These are phyloP conservation scores for Caenorhabditis sulstoni DNA, from an alignment of 2,888 invertebrate species.

Conservation along the genomic window DNA sequence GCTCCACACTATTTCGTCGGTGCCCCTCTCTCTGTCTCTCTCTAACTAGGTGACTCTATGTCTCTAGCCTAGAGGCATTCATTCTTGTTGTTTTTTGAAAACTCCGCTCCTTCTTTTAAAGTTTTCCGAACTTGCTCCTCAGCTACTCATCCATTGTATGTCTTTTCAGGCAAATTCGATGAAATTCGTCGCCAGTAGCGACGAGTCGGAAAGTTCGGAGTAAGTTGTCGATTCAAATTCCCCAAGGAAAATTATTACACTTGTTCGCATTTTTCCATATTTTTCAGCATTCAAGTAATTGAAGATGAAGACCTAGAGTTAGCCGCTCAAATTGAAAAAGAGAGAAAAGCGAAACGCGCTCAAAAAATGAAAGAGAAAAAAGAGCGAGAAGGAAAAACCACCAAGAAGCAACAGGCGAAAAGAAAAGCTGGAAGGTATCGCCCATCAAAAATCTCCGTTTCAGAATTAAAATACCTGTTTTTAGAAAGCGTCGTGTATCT, in stretches of 20 bases:
- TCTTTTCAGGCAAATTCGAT: slow-evolving; percentile 15
- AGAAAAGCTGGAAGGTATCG: slow-evolving; percentile 11
- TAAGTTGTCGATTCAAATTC: not conserved
- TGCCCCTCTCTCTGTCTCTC: not conserved
- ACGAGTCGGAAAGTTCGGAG: slow-evolving; percentile 29
- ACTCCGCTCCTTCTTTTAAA: not conserved
- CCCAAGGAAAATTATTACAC: too few relatives aligned
- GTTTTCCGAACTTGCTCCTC: not conserved
- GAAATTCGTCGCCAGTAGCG: slow-evolving; percentile 16
- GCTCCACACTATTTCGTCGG: slow-evolving; percentile 7
- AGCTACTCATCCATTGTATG: not conserved
- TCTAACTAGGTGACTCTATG: not conserved
- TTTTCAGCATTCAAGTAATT: slow-evolving; percentile 59
- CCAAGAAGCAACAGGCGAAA: slow-evolving; percentile 5
- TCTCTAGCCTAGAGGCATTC: not conserved
- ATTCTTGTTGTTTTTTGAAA: not conserved
- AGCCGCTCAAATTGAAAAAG: slow-evolving; percentile 43
- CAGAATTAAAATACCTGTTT: not conserved
- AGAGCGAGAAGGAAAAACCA: slow-evolving; percentile 30
- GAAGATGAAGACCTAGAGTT: slow-evolving; percentile 65
- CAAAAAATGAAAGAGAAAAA: slow-evolving; percentile 36
- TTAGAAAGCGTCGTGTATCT: slow-evolving; percentile 17
- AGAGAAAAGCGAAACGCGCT: slow-evolving; percentile 47
- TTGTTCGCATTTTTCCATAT: too few relatives aligned
- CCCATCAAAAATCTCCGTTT: not conserved